phyloP scores from a whole-genome alignment of 1,140 invertebrate genomes.

The Megalopta genalis region DNA sequence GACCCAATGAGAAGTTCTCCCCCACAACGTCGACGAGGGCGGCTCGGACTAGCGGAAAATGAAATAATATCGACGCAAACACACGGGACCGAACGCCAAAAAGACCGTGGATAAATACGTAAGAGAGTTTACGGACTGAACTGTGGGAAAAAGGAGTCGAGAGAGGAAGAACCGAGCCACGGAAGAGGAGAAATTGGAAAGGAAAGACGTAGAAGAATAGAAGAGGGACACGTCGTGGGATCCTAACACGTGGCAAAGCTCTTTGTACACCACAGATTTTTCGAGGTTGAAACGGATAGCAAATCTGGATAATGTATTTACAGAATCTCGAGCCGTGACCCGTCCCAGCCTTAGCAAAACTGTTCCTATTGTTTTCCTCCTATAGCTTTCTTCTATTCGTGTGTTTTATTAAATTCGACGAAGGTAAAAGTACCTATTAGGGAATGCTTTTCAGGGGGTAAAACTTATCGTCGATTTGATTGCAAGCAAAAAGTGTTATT shows the following conservation, averaged over 20 bases:
- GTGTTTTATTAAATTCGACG: neutral
- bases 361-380: slow-evolving; percentile 5
- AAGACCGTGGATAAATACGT: slow-evolving; percentile 65
- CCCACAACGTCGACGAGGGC: slow-evolving; percentile 32
- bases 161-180: neutral
- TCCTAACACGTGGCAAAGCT: slow-evolving; percentile 55
- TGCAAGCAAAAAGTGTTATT: too few relatives aligned
- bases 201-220: neutral
- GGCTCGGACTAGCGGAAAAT: slow-evolving; percentile 75
- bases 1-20: slow-evolving; percentile 56
- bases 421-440: too few relatives aligned
- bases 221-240: slow-evolving; percentile 56
- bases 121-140: slow-evolving; percentile 60
- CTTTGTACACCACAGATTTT: slow-evolving; percentile 58
- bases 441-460: too few relatives aligned
- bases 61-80: slow-evolving; percentile 73
- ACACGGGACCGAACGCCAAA: slow-evolving; percentile 61
- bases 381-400: too few relatives aligned
- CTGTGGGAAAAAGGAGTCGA: neutral
- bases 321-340: slow-evolving; percentile 44
- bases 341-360: slow-evolving; percentile 1
- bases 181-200: slow-evolving; percentile 1
- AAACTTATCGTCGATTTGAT: too few relatives aligned
- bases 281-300: slow-evolving; percentile 49
- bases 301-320: slow-evolving; percentile 72